Percentiles rank a stretch among this genome's conserved stretches.
Evolutionary conservation across 2,113 vertebrate genomes (phyloP).

Genomic region (Chloroceryle aenea): DNA sequence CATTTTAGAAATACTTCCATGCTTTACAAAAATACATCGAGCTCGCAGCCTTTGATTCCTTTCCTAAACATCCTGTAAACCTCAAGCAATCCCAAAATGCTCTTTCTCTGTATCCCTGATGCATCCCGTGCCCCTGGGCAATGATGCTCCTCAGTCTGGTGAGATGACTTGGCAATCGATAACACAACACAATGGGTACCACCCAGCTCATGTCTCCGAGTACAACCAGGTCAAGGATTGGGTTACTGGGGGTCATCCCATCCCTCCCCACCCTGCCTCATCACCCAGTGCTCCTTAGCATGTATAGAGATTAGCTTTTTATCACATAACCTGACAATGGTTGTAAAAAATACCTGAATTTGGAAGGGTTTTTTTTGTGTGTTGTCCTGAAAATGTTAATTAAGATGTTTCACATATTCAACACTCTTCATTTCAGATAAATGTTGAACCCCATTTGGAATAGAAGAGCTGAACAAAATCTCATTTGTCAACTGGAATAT

Average conservation of each 20-base stretch:
- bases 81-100: neutral
- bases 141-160: neutral
- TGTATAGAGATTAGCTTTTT: neutral
- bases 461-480: neutral
- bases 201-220: neutral
- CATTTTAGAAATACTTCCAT: neutral
- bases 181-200: rapidly evolving
- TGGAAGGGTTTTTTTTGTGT: rapidly evolving
- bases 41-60: neutral
- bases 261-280: no score
- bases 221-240: neutral
- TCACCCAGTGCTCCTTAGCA: neutral
- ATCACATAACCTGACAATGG: neutral
- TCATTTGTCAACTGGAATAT: neutral
- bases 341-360: neutral
- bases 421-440: neutral
- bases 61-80: neutral
- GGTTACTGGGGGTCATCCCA: neutral
- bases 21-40: constrained; percentile 26
- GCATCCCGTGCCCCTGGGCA: neutral
- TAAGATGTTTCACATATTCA: neutral
- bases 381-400: neutral
- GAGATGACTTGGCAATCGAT: neutral
- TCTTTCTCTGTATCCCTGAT: neutral
- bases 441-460: neutral